A percentile compares a stretch with the other conserved stretches of the same genome.
Evolutionary conservation across 2,888 invertebrate genomes (phyloP).

Genomic region (Dynastes grantii): DNA sequence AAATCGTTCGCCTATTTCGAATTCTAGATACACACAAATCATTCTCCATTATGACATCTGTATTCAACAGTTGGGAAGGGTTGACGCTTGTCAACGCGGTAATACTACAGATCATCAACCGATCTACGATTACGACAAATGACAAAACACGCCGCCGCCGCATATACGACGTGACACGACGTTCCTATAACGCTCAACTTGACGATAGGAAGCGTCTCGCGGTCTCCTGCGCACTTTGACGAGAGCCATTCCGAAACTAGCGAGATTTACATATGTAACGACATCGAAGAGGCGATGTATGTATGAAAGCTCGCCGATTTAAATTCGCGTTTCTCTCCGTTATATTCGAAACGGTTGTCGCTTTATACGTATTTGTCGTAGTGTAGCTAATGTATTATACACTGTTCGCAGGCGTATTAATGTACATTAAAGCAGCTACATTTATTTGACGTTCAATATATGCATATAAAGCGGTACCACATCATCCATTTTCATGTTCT

Average conservation of each 20-base stretch:
- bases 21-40: no score
- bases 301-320: conserved; percentile 28
- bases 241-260: conserved; percentile 18
- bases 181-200: conserved; percentile 33
- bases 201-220: conserved; percentile 35
- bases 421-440: conserved; percentile 39
- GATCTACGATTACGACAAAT: conserved; percentile 29
- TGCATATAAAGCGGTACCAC: conserved; percentile 7
- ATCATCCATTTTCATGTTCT: conserved; percentile 2
- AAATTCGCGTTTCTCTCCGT: conserved; percentile 12
- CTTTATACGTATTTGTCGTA: conserved; percentile 14
- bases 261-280: conserved; percentile 29
- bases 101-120: conserved; percentile 19
- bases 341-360: background rate
- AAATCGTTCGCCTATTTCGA: no score
- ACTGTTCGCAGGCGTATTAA: conserved; percentile 29
- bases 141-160: conserved; percentile 20
- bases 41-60: no score
- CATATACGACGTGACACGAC: background rate
- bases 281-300: conserved; percentile 24
- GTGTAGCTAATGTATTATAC: conserved; percentile 20
- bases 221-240: conserved; percentile 21
- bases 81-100: no score
- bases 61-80: no score
- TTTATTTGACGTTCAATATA: conserved; percentile 27